These are phyloP conservation scores for Eurystomus gularis DNA, from an alignment of 2,113 vertebrate species.

Conservation along the genomic window DNA sequence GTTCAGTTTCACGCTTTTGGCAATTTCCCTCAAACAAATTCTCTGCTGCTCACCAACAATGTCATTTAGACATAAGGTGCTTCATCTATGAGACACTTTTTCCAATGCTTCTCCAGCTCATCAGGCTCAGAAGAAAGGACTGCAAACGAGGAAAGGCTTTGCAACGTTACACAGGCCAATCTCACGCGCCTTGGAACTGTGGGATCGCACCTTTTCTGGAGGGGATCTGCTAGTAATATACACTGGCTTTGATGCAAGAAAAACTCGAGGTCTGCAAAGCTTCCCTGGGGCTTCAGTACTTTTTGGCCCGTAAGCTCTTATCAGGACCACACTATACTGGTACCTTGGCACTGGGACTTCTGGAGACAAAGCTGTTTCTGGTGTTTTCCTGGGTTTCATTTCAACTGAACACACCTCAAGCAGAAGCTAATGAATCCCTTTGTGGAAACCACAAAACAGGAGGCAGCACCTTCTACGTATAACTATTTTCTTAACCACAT, in stretches of 20 bases:
- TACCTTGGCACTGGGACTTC: rapidly evolving
- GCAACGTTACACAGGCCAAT: neutral
- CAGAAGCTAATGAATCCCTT: neutral
- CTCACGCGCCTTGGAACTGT: neutral
- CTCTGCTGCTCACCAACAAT: neutral
- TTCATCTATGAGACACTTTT: neutral
- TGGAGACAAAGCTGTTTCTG: neutral
- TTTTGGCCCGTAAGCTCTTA: neutral
- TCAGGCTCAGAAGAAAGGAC: neutral
- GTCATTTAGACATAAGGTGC: neutral
- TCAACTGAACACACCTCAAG: neutral
- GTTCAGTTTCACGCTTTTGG: neutral
- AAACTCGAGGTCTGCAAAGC: neutral
- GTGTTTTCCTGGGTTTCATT: neutral
- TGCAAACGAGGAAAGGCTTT: neutral
- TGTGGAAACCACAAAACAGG: neutral
- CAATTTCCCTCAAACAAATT: neutral
- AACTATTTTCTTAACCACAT: neutral
- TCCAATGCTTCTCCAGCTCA: neutral
- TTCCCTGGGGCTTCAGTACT: neutral
- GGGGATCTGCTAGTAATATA: neutral
- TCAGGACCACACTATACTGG: rapidly evolving
- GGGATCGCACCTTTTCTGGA: neutral
- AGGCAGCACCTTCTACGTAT: neutral
- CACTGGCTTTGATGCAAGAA: neutral